A percentile compares a stretch with the other conserved stretches of the same genome.
phyloP scores from a whole-genome alignment of 1,140 invertebrate genomes.

The Berghia stephanieae region DNA sequence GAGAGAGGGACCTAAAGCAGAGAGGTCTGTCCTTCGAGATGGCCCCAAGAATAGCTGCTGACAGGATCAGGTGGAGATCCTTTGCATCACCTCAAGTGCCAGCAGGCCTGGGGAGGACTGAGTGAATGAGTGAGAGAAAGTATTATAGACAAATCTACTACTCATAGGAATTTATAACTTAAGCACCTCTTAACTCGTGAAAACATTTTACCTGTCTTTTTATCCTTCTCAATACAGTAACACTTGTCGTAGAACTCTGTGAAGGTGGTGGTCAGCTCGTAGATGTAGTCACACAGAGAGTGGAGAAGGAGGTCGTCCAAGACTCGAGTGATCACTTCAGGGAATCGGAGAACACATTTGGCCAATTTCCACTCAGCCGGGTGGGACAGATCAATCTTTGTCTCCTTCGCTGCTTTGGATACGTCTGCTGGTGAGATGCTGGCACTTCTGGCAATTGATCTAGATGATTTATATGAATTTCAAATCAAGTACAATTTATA shows the following conservation, averaged over 20 bases:
- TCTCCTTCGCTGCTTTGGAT: conserved; percentile 69
- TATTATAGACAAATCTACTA: too few species aligned
- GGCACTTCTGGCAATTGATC: conserved; percentile 61
- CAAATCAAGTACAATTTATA: neutral
- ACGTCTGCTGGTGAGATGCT: conserved; percentile 73
- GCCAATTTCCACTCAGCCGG: conserved; percentile 95
- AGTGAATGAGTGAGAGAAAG: too few species aligned
- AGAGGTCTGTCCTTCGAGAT: too few species aligned
- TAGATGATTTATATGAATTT: too few species aligned
- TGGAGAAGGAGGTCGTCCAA: conserved; percentile 88
- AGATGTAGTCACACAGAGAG: conserved; percentile 93
- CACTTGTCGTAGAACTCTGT: conserved; percentile 98
- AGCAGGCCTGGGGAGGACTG: too few species aligned
- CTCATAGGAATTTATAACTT: too few species aligned
- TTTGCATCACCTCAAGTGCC: too few species aligned
- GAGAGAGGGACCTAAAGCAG: too few species aligned
- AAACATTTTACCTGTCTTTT: conserved; percentile 46
- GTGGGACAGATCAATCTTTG: conserved; percentile 80
- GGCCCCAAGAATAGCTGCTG: too few species aligned
- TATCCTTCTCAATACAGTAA: conserved; percentile 92
- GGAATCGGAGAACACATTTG: conserved; percentile 82
- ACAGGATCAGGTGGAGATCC: too few species aligned
- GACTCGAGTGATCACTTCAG: conserved; percentile 87
- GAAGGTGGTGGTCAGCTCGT: conserved; percentile 91
- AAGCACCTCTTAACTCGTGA: neutral